A percentile compares a stretch with the other conserved stretches of the same genome.
These are phyloP conservation scores for Hyles vespertilio DNA, from an alignment of 1,140 invertebrate species.

Conservation along the genomic window DNA sequence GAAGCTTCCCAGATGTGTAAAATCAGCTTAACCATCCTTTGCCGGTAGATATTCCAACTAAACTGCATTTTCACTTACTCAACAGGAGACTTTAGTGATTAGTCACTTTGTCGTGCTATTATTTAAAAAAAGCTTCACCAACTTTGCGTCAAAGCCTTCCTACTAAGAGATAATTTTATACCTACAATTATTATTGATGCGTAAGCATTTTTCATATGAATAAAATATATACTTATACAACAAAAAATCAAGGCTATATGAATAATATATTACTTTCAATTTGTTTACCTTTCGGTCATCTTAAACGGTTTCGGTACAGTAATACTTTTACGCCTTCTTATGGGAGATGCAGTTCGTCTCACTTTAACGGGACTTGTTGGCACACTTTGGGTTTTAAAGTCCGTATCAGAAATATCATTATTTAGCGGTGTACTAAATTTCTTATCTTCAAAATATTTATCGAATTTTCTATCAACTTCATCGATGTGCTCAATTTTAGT, in stretches of 20 bases:
- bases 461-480: slow-evolving; percentile 58
- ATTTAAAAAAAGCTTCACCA: no score
- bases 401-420: slow-evolving; percentile 23
- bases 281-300: slow-evolving; percentile 79
- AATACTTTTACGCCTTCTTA: slow-evolving; percentile 56
- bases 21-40: no score
- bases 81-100: no score
- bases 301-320: slow-evolving; percentile 81
- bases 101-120: no score
- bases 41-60: no score
- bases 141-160: no score
- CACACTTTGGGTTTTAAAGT: slow-evolving; percentile 72
- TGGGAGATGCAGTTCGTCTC: slow-evolving; percentile 42
- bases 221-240: not conserved
- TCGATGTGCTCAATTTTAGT: slow-evolving; percentile 45
- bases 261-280: no score
- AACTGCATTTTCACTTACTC: no score
- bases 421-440: slow-evolving; percentile 25
- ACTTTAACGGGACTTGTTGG: slow-evolving; percentile 74
- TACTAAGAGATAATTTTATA: no score
- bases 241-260: not conserved
- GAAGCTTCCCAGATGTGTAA: no score
- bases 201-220: no score
- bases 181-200: no score
- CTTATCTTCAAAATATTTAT: slow-evolving; percentile 52